Evolutionary conservation across 2,797 vertebrate genomes (phyloP).

Genomic region (Malurus leucopterus): DNA sequence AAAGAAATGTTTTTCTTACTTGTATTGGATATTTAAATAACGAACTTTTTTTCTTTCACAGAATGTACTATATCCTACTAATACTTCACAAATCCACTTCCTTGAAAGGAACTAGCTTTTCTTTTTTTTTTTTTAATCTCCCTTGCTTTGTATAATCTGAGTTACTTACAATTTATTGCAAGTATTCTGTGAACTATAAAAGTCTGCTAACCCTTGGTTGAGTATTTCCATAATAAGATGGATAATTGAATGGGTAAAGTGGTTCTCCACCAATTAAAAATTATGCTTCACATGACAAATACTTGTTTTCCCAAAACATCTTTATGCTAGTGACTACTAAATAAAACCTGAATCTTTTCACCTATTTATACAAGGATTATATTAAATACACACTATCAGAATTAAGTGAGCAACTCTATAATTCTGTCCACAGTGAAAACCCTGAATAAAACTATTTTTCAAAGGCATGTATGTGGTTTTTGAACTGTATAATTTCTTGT

Average conservation of each 20-base stretch:
- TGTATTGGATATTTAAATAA: constrained; percentile 69
- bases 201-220: constrained; percentile 60
- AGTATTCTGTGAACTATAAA: constrained; percentile 66
- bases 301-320: constrained; percentile 77
- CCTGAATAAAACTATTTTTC: constrained; percentile 94
- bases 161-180: constrained; percentile 68
- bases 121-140: neutral
- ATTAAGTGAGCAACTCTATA: constrained; percentile 82
- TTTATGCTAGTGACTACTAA: constrained; percentile 83
- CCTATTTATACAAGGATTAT: constrained; percentile 80
- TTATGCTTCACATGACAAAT: constrained; percentile 89
- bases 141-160: constrained; percentile 62
- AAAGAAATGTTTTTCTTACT: constrained; percentile 67
- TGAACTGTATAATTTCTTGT: constrained; percentile 86
- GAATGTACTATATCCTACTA: constrained; percentile 71
- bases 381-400: constrained; percentile 85
- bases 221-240: constrained; percentile 69
- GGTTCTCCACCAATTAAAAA: constrained; percentile 74
- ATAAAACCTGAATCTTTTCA: constrained; percentile 92
- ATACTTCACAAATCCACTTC: constrained; percentile 77
- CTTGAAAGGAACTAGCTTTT: constrained; percentile 60
- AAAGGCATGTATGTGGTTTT: constrained; percentile 96
- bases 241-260: constrained; percentile 72
- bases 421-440: constrained; percentile 92
- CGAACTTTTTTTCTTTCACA: constrained; percentile 64